These are phyloP conservation scores for Squalus acanthias DNA, from an alignment of 2,797 vertebrate genomes.

Conservation along the genomic window DNA sequence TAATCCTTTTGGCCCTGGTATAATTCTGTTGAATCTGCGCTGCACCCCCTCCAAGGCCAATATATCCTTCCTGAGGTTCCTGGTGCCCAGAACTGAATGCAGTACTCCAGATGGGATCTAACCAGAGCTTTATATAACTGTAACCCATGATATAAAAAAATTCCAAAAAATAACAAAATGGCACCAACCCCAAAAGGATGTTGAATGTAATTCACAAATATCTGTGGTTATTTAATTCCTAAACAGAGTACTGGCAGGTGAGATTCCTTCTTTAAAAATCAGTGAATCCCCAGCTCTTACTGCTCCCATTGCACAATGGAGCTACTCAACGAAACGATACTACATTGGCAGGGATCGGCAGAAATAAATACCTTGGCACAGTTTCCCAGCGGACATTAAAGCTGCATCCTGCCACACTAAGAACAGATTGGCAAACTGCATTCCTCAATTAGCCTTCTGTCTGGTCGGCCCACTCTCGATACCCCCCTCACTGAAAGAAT, in stretches of 20 bases:
- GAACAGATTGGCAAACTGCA: constrained; percentile 25
- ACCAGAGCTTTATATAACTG: neutral
- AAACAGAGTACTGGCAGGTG: neutral
- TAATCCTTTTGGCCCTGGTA: too few relatives aligned
- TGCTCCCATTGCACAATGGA: neutral
- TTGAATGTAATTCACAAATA: neutral
- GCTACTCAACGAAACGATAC: neutral
- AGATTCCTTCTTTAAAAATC: neutral
- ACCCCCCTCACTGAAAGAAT: neutral
- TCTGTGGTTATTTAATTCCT: neutral
- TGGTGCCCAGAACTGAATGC: too few relatives aligned
- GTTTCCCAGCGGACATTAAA: constrained; percentile 25
- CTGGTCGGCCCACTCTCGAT: neutral
- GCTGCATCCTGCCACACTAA: neutral
- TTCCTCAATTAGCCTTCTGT: constrained; percentile 17
- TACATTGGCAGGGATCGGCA: neutral
- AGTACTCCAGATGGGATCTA: too few relatives aligned
- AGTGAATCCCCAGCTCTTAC: neutral
- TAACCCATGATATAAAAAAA: neutral
- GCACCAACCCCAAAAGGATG: neutral
- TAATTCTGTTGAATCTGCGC: too few relatives aligned
- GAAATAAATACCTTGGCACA: constrained; percentile 26
- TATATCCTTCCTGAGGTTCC: too few relatives aligned
- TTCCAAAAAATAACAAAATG: neutral
- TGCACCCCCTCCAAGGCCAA: too few relatives aligned